Evolutionary conservation across 2,113 vertebrate genomes (phyloP).

Genomic region (Scophthalmus maximus): DNA sequence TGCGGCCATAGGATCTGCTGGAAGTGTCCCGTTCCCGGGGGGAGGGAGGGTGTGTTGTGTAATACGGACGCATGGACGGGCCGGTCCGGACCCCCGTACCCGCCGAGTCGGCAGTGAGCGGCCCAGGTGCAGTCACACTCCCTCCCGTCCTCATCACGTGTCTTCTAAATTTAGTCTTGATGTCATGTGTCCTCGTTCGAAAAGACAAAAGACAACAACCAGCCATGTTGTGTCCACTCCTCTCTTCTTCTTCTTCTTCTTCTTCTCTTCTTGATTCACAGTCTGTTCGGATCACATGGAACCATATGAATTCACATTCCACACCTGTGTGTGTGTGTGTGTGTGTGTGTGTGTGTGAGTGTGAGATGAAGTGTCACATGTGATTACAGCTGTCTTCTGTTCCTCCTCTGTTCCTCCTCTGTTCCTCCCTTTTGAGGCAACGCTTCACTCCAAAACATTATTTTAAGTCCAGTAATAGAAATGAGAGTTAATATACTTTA

Average conservation of each 20-base stretch:
- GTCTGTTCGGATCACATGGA: not conserved
- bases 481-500: not conserved
- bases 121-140: not conserved
- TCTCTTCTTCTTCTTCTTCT: too few species aligned
- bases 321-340: not conserved
- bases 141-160: slow-evolving; percentile 38
- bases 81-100: not conserved
- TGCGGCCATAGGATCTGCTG: slow-evolving; percentile 82
- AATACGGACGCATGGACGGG: slow-evolving; percentile 78
- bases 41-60: slow-evolving; percentile 80
- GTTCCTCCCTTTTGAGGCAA: slow-evolving; percentile 3
- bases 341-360: not conserved
- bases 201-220: slow-evolving; percentile 21
- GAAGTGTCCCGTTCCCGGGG: slow-evolving; percentile 72
- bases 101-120: slow-evolving; percentile 22
- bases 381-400: slow-evolving; percentile 26
- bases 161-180: slow-evolving; percentile 45
- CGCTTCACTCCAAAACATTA: not conserved
- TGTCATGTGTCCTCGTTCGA: slow-evolving; percentile 42
- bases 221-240: not conserved
- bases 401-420: slow-evolving; percentile 38
- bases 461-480: not conserved
- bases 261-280: too few species aligned
- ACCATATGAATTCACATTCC: not conserved
- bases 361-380: slow-evolving; percentile 29